Conservation (phyloP, 2,113 vertebrate species). For the Thalassoma bifasciatum region DNA sequence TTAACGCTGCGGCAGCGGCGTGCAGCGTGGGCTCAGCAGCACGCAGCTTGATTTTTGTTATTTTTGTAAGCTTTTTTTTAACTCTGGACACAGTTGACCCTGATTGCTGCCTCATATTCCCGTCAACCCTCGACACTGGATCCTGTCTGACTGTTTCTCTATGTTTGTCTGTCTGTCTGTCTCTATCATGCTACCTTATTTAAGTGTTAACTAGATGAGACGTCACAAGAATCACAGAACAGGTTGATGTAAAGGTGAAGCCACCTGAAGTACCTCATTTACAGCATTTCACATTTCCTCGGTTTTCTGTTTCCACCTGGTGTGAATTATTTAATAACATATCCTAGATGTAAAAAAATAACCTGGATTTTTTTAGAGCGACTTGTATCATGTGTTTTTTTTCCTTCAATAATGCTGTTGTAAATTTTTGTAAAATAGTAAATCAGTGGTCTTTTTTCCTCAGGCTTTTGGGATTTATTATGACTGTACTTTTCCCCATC, state of each 20-base stretch:
- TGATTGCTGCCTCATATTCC: slow-evolving; percentile 89
- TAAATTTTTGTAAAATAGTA: slow-evolving; percentile 98
- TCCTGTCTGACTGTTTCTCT: slow-evolving; percentile 83
- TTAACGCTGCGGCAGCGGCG: slow-evolving; percentile 90
- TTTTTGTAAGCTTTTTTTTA: slow-evolving; percentile 92
- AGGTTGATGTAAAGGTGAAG: slow-evolving; percentile 84
- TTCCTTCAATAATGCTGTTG: slow-evolving; percentile 88
- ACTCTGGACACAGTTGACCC: slow-evolving; percentile 88
- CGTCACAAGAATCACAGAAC: slow-evolving; percentile 83
- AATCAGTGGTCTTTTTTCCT: slow-evolving; percentile 92
- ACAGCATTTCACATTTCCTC: slow-evolving; percentile 92
- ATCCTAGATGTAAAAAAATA: slow-evolving; percentile 93
- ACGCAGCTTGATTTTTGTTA: slow-evolving; percentile 84
- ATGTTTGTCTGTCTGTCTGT: slow-evolving; percentile 57
- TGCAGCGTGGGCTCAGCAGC: slow-evolving; percentile 86
- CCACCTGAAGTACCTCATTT: slow-evolving; percentile 99
- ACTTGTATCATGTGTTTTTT: slow-evolving; percentile 81
- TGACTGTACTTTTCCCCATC: slow-evolving; percentile 87
- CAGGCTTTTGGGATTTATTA: slow-evolving; percentile 91
- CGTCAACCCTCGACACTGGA: slow-evolving; percentile 91
- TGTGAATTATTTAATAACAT: slow-evolving; percentile 99
- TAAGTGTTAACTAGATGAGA: slow-evolving; percentile 84
- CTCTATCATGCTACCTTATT: slow-evolving; percentile 79
- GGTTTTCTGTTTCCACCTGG: slow-evolving; percentile 89
- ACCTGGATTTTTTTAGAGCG: slow-evolving; percentile 83